A percentile compares a stretch with the other conserved stretches of the same genome.
Evolutionary conservation across 2,113 vertebrate species (phyloP).

Genomic region (Leptodactylus fuscus): DNA sequence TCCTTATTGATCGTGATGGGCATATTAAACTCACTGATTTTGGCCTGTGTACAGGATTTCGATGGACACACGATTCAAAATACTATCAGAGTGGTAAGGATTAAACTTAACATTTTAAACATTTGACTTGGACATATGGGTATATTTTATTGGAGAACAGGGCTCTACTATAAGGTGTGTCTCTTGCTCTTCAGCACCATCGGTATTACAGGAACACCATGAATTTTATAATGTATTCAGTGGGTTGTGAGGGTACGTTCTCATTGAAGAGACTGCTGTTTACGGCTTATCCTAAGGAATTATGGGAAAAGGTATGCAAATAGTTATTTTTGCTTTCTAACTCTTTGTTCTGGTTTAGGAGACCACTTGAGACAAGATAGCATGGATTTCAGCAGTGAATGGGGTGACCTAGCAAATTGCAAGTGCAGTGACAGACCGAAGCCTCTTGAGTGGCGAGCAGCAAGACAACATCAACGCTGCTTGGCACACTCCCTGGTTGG

Average conservation of each 20-base stretch:
- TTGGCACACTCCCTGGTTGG: conserved; percentile 96
- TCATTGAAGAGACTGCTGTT: too few species aligned
- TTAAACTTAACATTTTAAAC: background rate
- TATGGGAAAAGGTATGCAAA: too few species aligned
- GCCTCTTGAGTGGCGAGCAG: conserved; percentile 91
- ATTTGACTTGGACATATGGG: background rate
- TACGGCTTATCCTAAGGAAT: too few species aligned
- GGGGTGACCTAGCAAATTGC: conserved; percentile 90
- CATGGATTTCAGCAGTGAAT: conserved; percentile 98
- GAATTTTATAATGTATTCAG: too few species aligned
- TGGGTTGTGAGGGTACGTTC: too few species aligned
- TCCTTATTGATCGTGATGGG: conserved; percentile 95
- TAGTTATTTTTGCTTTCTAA: too few species aligned
- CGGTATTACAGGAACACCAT: background rate
- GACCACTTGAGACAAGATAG: conserved; percentile 96
- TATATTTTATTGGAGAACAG: background rate
- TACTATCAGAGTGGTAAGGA: conserved; percentile 97
- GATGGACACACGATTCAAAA: conserved; percentile 98
- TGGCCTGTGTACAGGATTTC: conserved; percentile 95
- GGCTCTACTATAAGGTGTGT: background rate
- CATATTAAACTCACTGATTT: conserved; percentile 98
- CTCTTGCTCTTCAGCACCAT: background rate
- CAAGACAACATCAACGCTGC: conserved; percentile 95
- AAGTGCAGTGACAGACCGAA: conserved; percentile 92
- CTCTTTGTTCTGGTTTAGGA: conserved; percentile 71